These are phyloP conservation scores for Labeo calbasu DNA, from an alignment of 2,797 vertebrate species.

Conservation along the genomic window DNA sequence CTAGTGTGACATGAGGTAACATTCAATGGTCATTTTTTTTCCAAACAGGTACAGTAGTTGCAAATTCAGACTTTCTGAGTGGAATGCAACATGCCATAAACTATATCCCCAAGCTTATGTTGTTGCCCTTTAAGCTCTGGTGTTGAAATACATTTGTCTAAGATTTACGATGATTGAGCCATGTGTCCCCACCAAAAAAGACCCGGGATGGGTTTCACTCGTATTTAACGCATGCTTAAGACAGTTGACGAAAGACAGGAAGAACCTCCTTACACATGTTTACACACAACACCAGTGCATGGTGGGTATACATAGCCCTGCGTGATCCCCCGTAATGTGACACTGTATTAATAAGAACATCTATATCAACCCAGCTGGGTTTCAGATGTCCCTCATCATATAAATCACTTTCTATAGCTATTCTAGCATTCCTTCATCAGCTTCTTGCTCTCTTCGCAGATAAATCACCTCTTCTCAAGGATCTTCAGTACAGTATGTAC, in stretches of 20 bases:
- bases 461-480: constrained; percentile 12
- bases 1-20: background rate
- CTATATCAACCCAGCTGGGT: constrained; percentile 18
- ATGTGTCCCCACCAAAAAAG: background rate
- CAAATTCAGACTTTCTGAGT: background rate
- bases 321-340: constrained; percentile 4
- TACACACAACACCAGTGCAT: constrained; percentile 26
- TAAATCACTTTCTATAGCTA: constrained; percentile 27
- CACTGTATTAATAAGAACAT: constrained; percentile 15
- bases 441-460: background rate
- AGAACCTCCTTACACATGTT: constrained; percentile 39
- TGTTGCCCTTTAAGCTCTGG: background rate
- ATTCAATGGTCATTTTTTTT: background rate
- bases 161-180: background rate
- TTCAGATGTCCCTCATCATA: constrained; percentile 11
- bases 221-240: constrained; percentile 28
- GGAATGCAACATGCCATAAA: background rate
- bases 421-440: constrained; percentile 3
- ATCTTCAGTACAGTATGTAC: background rate
- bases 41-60: background rate
- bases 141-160: constrained; percentile 16
- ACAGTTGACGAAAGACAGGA: constrained; percentile 24
- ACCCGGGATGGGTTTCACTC: constrained; percentile 19
- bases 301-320: constrained; percentile 26
- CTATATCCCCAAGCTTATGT: background rate